A percentile compares a stretch with the other conserved stretches of the same genome.
Evolutionary conservation across 2,113 vertebrate species (phyloP).

Genomic region (Archilochus colubris): DNA sequence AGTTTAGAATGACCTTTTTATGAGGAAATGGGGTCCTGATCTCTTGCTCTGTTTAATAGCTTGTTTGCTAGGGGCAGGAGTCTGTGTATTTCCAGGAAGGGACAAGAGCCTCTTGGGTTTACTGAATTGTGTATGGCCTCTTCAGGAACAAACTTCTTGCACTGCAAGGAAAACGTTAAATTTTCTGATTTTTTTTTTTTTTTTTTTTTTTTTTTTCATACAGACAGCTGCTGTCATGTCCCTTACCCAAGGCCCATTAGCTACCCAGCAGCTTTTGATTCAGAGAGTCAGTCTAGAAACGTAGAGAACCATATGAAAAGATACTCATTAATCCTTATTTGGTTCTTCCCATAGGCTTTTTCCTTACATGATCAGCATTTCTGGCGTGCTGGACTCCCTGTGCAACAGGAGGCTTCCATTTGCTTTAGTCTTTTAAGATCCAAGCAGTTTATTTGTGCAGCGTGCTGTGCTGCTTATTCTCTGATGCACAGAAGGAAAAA

Average conservation of each 20-base stretch:
- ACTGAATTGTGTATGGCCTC: neutral
- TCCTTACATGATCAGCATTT: constrained; percentile 23
- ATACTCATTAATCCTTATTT: constrained; percentile 65
- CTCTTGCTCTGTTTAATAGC: neutral
- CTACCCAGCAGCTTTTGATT: constrained; percentile 37
- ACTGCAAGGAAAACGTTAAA: neutral
- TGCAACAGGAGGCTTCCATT: constrained; percentile 43
- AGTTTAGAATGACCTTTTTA: constrained; percentile 3
- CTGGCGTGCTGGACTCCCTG: neutral
- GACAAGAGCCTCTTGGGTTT: neutral
- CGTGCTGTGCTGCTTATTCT: neutral
- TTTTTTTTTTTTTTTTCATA: neutral
- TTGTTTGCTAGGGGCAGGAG: neutral
- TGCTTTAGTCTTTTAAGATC: constrained; percentile 13
- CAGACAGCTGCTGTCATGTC: constrained; percentile 25
- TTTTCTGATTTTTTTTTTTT: neutral
- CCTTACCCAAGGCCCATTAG: constrained; percentile 52
- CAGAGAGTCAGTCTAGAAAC: constrained; percentile 9
- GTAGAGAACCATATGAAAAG: constrained; percentile 30
- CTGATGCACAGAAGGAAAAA: fast-evolving
- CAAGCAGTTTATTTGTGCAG: neutral
- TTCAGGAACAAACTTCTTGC: neutral
- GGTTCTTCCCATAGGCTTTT: constrained; percentile 36
- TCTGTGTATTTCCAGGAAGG: neutral
- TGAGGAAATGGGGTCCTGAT: neutral